A percentile compares a stretch with the other conserved stretches of the same genome.
Conservation (phyloP, 2,888 invertebrate species). For the Polymixis flavicincta region DNA sequence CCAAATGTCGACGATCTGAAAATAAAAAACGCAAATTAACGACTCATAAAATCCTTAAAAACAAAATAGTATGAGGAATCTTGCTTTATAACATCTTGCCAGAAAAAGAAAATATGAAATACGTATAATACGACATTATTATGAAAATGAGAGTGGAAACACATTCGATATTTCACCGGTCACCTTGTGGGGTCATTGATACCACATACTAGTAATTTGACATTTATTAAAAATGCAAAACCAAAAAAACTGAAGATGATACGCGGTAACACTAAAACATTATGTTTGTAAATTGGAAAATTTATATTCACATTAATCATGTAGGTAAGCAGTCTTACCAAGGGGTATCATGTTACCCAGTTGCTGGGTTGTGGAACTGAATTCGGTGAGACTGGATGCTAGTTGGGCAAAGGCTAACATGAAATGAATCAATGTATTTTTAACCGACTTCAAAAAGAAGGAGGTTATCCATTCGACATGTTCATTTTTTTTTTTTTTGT, state of each 20-base stretch:
- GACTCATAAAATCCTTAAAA: constrained; percentile 7
- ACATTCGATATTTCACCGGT: constrained; percentile 28
- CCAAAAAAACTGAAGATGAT: constrained; percentile 4
- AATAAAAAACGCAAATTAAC: constrained; percentile 14
- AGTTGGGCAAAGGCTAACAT: too few relatives aligned
- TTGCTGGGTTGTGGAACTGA: too few relatives aligned
- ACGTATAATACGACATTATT: constrained; percentile 2
- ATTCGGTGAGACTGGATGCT: background rate
- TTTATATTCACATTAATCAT: background rate
- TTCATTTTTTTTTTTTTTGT: too few relatives aligned
- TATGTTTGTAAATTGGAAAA: background rate
- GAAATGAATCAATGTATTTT: too few relatives aligned
- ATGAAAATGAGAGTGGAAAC: constrained; percentile 39
- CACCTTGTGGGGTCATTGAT: constrained; percentile 52
- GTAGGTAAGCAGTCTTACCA: background rate
- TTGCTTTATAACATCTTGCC: background rate
- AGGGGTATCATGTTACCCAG: too few relatives aligned
- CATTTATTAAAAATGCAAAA: constrained; percentile 27
- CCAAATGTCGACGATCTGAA: constrained; percentile 5
- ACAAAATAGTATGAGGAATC: constrained; percentile 7
- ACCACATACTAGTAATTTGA: constrained; percentile 21
- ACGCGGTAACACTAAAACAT: background rate
- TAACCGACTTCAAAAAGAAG: too few relatives aligned
- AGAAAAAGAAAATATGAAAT: constrained; percentile 28
- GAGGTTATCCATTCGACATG: too few relatives aligned